Evolutionary conservation across 1,140 invertebrate genomes (phyloP).

Genomic region (Paraescarpia echinospica): DNA sequence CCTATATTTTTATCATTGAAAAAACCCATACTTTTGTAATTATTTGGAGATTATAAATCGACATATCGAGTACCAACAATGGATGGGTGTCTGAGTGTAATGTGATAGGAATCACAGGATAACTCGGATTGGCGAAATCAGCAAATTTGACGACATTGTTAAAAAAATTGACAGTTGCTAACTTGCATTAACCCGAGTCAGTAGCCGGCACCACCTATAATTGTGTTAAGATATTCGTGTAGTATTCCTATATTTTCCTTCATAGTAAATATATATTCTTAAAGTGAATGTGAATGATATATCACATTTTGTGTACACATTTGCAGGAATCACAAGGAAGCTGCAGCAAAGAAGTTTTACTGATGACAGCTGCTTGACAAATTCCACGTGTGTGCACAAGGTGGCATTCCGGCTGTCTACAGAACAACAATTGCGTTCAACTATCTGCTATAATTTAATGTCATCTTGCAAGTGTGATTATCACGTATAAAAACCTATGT

Average conservation of each 20-base stretch:
- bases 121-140: constrained; percentile 7
- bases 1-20: too few species aligned
- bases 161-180: too few species aligned
- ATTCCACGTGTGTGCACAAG: not conserved
- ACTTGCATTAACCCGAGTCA: too few species aligned
- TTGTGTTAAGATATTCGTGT: too few species aligned
- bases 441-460: not conserved
- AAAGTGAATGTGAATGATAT: constrained; percentile 11
- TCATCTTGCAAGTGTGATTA: not conserved
- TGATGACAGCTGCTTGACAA: not conserved
- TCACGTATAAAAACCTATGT: not conserved
- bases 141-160: not conserved
- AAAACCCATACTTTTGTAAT: too few species aligned
- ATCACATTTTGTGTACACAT: constrained; percentile 24
- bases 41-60: too few species aligned
- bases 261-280: too few species aligned
- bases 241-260: too few species aligned
- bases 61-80: too few species aligned
- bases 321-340: constrained; percentile 54
- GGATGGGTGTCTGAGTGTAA: too few species aligned
- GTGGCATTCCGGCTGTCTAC: not conserved
- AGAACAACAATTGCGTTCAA: constrained; percentile 1
- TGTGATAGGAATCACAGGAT: too few species aligned
- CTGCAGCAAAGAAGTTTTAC: constrained; percentile 55
- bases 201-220: too few species aligned